These are phyloP conservation scores for Bathynomus jamesi DNA, from an alignment of 1,140 invertebrate species.

Conservation along the genomic window DNA sequence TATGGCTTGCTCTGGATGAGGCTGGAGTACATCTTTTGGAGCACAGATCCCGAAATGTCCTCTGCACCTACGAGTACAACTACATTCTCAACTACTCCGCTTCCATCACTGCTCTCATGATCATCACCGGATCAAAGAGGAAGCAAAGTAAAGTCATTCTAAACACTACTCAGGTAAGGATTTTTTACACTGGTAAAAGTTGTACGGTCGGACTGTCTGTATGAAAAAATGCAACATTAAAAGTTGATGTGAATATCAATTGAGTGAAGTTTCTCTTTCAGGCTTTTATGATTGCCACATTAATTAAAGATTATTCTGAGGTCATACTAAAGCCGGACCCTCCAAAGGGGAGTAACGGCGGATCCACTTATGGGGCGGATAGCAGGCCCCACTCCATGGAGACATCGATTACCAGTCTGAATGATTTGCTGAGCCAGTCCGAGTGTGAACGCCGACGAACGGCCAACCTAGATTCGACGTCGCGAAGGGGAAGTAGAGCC, in stretches of 20 bases:
- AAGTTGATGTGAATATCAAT: not conserved
- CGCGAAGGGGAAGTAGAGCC: constrained; percentile 1
- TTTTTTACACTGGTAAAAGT: not conserved
- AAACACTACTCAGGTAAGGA: constrained; percentile 67
- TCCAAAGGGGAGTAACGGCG: not conserved
- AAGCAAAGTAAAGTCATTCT: constrained; percentile 88
- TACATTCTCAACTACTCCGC: constrained; percentile 80
- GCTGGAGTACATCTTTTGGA: constrained; percentile 84
- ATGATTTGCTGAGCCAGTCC: not conserved
- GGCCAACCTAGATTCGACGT: not conserved
- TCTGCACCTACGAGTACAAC: constrained; percentile 81
- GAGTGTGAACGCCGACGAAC: not conserved
- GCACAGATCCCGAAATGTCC: constrained; percentile 71
- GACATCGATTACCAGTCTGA: not conserved
- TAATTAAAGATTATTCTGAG: constrained; percentile 85
- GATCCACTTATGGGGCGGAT: constrained; percentile 9
- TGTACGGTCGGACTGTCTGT: not conserved
- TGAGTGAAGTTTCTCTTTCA: constrained; percentile 44
- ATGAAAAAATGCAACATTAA: not conserved
- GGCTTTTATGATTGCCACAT: constrained; percentile 87
- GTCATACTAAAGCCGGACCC: constrained; percentile 51
- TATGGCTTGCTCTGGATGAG: constrained; percentile 89
- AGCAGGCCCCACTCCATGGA: constrained; percentile 10
- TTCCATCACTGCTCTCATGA: constrained; percentile 78
- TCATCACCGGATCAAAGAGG: constrained; percentile 57